Conservation (phyloP, 2,888 invertebrate genomes). For the Ectemnius cavifrons region DNA sequence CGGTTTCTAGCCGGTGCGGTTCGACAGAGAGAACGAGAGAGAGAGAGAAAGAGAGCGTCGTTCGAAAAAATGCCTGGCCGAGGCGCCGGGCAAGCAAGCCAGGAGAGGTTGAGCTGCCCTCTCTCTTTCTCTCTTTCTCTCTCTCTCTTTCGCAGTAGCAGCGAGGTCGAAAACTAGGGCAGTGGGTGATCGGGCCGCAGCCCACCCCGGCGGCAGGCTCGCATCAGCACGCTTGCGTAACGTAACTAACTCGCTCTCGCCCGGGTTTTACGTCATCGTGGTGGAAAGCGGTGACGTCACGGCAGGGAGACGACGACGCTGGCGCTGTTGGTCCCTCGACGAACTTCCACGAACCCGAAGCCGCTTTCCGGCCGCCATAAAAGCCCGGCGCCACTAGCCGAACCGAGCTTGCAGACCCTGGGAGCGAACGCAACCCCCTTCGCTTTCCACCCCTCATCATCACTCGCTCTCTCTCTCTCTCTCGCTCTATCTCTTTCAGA, state of each 20-base stretch:
- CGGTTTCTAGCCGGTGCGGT: background rate
- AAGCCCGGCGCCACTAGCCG: slow-evolving; percentile 41
- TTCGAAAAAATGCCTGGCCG: slow-evolving; percentile 46
- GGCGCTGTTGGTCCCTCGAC: slow-evolving; percentile 9
- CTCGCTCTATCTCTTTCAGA: background rate
- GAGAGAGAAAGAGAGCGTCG: too few relatives aligned
- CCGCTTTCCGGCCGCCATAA: slow-evolving; percentile 33
- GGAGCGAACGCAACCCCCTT: background rate
- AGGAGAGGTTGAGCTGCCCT: background rate
- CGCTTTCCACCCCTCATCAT: background rate
- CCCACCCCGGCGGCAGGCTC: slow-evolving; percentile 41
- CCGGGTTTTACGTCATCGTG: slow-evolving; percentile 74
- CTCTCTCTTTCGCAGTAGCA: background rate
- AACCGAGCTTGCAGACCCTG: background rate
- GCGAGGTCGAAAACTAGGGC: slow-evolving; percentile 62
- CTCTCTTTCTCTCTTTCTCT: background rate
- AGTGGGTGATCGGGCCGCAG: slow-evolving; percentile 73
- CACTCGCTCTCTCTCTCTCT: background rate
- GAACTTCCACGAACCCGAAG: slow-evolving; percentile 10
- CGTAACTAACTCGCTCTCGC: slow-evolving; percentile 63
- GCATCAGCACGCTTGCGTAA: slow-evolving; percentile 69
- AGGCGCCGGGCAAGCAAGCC: slow-evolving; percentile 25
- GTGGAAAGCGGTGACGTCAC: slow-evolving; percentile 68
- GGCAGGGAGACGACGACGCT: slow-evolving; percentile 33
- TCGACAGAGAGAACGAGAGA: too few relatives aligned